These are phyloP conservation scores for Apis mellifera DNA, from an alignment of 1,140 invertebrate species.

Conservation along the genomic window Amel_HAv3.1 CM009935.2:2406501-2407000, in stretches of 20 bases:
- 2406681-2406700: not conserved
- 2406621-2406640: not conserved
- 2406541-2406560: slow-evolving; percentile 8
- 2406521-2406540: not conserved
- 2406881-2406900: too few relatives aligned
- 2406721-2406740: not conserved
- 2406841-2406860: too few relatives aligned
- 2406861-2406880: too few relatives aligned
- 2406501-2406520: slow-evolving; percentile 1
- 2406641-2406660: not conserved
- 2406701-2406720: not conserved
- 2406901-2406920: too few relatives aligned
- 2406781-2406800: not conserved
- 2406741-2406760: not conserved
- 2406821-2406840: too few relatives aligned
- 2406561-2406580: not conserved
- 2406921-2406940: too few relatives aligned
- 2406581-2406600: too few relatives aligned
- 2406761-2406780: not conserved
- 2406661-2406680: too few relatives aligned
- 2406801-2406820: not conserved
- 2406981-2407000: too few relatives aligned
- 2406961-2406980: too few relatives aligned
- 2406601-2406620: not conserved
- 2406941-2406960: too few relatives aligned